Evolutionary conservation across 1,140 invertebrate species (phyloP).

Genomic region (Atta texana): DNA sequence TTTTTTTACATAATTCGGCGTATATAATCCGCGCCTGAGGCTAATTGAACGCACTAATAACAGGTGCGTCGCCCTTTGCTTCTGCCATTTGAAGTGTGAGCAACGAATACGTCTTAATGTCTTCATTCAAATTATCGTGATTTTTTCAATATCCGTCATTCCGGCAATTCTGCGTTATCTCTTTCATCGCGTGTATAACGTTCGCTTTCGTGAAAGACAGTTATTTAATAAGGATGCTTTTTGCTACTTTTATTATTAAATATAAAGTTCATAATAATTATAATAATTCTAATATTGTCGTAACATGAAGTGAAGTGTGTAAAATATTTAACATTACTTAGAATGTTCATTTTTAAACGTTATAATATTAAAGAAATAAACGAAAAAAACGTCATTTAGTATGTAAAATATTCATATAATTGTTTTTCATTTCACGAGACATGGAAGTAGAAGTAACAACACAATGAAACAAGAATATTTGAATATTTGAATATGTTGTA

Average conservation of each 20-base stretch:
- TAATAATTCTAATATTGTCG: neutral
- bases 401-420: neutral
- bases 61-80: slow-evolving; percentile 57
- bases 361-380: neutral
- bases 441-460: neutral
- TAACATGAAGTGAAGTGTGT: neutral
- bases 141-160: slow-evolving; percentile 37
- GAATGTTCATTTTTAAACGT: neutral
- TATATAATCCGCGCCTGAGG: slow-evolving; percentile 51
- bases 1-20: slow-evolving; percentile 38
- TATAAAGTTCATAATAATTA: neutral
- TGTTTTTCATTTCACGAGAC: neutral
- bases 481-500: no score
- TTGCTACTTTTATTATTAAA: neutral
- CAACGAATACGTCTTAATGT: slow-evolving; percentile 69
- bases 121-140: slow-evolving; percentile 63
- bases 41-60: slow-evolving; percentile 44
- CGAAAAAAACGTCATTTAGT: neutral
- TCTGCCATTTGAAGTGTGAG: slow-evolving; percentile 40
- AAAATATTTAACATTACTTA: neutral
- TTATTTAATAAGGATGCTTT: neutral
- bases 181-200: slow-evolving; percentile 16
- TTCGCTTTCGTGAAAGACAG: neutral
- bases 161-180: slow-evolving; percentile 8
- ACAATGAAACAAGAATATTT: neutral